Conservation (phyloP, 1,140 invertebrate genomes). For the Aethina tumida region DNA sequence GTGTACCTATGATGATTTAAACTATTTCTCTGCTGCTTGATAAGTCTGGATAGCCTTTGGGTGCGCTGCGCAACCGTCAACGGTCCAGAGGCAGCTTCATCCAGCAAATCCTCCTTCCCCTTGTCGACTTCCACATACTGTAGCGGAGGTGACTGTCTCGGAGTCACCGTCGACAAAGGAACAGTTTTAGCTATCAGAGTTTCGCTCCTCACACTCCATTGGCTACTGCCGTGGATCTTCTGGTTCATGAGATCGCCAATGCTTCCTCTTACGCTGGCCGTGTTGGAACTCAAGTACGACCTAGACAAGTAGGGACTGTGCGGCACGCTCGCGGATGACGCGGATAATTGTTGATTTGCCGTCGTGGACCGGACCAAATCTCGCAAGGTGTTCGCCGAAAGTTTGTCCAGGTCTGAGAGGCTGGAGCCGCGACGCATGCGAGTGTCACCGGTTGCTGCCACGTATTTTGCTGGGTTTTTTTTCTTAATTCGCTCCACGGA, state of each 20-base stretch:
- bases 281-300: constrained; percentile 37
- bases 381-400: constrained; percentile 35
- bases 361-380: constrained; percentile 43
- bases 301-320: constrained; percentile 44
- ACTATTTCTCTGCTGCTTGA: constrained; percentile 38
- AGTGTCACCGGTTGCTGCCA: constrained; percentile 11
- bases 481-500: constrained; percentile 29
- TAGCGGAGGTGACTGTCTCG: constrained; percentile 36
- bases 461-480: constrained; percentile 24
- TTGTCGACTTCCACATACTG: constrained; percentile 3
- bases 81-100: constrained; percentile 21
- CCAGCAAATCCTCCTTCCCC: constrained; percentile 13
- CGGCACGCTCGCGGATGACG: constrained; percentile 37
- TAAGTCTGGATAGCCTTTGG: constrained; percentile 51
- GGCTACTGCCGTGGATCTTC: constrained; percentile 58
- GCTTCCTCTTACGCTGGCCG: constrained; percentile 47
- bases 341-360: constrained; percentile 30
- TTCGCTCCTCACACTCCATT: constrained; percentile 53
- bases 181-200: constrained; percentile 57
- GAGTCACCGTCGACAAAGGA: constrained; percentile 59
- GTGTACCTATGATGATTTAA: too few species aligned
- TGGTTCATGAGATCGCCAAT: constrained; percentile 71
- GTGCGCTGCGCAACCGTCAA: constrained; percentile 56
- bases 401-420: constrained; percentile 59
- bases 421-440: constrained; percentile 57